phyloP scores from a whole-genome alignment of 30 jellyfish, hydroid and myxozoan genomes.

The Rhopilema esculentum region DNA sequence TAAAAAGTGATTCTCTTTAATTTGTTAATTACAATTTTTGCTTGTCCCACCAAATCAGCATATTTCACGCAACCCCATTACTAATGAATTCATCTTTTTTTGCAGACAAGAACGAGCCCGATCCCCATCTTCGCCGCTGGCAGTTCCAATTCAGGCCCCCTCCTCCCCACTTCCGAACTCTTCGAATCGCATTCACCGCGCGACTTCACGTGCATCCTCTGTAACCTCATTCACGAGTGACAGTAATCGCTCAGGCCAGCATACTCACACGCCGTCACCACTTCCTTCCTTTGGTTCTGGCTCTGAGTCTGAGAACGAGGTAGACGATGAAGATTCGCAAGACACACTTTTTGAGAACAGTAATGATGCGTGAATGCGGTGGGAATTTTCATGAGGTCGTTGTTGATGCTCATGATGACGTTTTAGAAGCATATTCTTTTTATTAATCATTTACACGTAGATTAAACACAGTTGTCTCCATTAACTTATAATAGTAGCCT shows the following conservation, averaged over 20 bases:
- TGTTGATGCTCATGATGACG: not conserved
- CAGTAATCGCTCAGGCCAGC: constrained; percentile 83
- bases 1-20: too few species aligned
- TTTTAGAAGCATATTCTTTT: not conserved
- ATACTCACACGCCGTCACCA: constrained; percentile 82
- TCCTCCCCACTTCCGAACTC: constrained; percentile 69
- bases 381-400: not conserved
- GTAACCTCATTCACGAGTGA: constrained; percentile 71
- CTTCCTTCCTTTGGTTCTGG: constrained; percentile 79
- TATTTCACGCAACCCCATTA: too few species aligned
- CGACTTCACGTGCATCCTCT: constrained; percentile 76
- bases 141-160: constrained; percentile 80
- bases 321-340: constrained; percentile 75
- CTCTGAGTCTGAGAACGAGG: constrained; percentile 78
- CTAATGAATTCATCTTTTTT: too few species aligned
- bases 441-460: not conserved
- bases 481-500: not conserved
- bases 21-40: too few species aligned
- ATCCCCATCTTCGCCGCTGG: constrained; percentile 87
- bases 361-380: constrained; percentile 51
- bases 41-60: too few species aligned
- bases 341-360: constrained; percentile 70
- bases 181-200: constrained; percentile 48
- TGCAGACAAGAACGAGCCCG: constrained; percentile 51
- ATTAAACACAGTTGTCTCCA: not conserved